phyloP scores from a whole-genome alignment of 2,888 invertebrate genomes.

The Dastarcus helophoroides region DNA sequence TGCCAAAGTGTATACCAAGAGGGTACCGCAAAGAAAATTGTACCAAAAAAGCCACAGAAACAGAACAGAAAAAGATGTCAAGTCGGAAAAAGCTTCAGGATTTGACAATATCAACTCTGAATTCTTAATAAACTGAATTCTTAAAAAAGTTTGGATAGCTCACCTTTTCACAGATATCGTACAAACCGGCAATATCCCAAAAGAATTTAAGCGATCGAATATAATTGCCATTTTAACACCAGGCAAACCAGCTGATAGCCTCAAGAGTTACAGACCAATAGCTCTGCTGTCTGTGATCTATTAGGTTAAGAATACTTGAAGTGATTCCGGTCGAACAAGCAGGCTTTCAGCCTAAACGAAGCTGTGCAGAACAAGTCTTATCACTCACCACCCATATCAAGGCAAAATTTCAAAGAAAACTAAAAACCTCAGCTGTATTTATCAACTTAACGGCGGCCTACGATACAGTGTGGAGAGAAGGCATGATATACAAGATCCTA shows the following conservation, averaged over 20 bases:
- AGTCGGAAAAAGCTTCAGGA: conserved; percentile 6
- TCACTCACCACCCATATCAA: conserved; percentile 15
- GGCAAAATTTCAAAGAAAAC: conserved; percentile 13
- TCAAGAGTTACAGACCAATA: conserved; percentile 10
- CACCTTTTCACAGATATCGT: conserved; percentile 5
- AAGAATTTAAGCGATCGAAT: conserved; percentile 8
- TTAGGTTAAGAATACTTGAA: conserved; percentile 7
- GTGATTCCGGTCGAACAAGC: conserved; percentile 14
- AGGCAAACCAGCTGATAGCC: conserved; percentile 9
- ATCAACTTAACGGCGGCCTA: conserved; percentile 9
- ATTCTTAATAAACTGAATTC: conserved; percentile 4
- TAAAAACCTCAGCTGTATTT: too few species aligned
- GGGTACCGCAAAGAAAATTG: conserved; percentile 13
- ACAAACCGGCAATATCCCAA: conserved; percentile 3
- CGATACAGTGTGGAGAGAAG: conserved; percentile 14
- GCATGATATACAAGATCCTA: conserved; percentile 11
- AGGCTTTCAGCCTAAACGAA: conserved; percentile 13
- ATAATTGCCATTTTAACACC: conserved; percentile 8
- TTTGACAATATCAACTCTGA: conserved; percentile 5
- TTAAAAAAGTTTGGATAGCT: conserved; percentile 7
- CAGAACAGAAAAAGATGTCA: conserved; percentile 6
- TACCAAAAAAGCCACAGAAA: conserved; percentile 9
- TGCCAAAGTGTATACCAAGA: conserved; percentile 12
- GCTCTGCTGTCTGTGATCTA: conserved; percentile 7
- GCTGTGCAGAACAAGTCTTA: conserved; percentile 14